Percentiles rank a stretch among this genome's conserved stretches.
Evolutionary conservation across 2,888 invertebrate genomes (phyloP).

Genomic region (Tethea ocularis): DNA sequence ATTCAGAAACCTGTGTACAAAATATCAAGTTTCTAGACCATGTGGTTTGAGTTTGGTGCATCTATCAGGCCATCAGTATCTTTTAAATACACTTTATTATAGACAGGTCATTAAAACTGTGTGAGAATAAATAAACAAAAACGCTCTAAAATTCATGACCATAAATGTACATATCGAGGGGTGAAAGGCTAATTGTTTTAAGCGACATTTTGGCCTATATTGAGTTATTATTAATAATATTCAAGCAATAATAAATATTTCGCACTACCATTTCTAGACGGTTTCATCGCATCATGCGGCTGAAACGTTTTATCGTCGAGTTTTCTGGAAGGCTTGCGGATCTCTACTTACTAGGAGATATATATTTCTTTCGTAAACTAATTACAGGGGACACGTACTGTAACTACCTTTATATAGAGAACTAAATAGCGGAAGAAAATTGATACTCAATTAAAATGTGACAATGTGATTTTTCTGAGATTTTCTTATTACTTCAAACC

Average conservation of each 20-base stretch:
- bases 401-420: conserved; percentile 36
- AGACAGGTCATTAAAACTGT: not conserved
- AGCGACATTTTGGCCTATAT: no score
- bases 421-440: conserved; percentile 6
- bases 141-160: no score
- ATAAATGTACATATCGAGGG: no score
- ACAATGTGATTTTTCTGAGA: not conserved
- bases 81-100: no score
- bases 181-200: no score
- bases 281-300: not conserved
- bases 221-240: no score
- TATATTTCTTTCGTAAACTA: conserved; percentile 61
- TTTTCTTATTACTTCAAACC: not conserved
- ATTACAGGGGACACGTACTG: conserved; percentile 40
- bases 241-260: not conserved
- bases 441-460: not conserved
- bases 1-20: no score
- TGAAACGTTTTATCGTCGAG: conserved; percentile 46
- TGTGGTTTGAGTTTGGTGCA: no score
- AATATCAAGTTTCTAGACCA: no score
- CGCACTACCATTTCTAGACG: conserved; percentile 28
- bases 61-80: no score
- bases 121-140: not conserved
- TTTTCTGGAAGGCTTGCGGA: conserved; percentile 69
- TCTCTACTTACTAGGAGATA: conserved; percentile 61